Evolutionary conservation across 2,797 vertebrate genomes (phyloP).

Genomic region (Typhlichthys eigenmanni): DNA sequence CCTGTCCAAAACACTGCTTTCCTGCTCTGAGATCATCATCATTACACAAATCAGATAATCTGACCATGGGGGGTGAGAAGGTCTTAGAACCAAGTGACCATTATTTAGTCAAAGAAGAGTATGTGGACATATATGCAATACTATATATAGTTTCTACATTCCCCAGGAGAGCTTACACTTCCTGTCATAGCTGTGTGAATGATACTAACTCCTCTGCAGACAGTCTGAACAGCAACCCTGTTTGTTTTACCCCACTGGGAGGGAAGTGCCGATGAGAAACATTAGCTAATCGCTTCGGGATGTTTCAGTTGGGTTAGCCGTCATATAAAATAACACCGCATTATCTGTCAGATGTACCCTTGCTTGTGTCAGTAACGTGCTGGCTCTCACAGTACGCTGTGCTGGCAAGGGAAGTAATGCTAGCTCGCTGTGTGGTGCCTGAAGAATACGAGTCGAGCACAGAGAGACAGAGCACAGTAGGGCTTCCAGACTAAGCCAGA

Average conservation of each 20-base stretch:
- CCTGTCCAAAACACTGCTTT: neutral
- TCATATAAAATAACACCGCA: neutral
- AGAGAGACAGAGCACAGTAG: conserved; percentile 41
- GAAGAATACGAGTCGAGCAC: conserved; percentile 46
- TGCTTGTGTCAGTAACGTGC: neutral
- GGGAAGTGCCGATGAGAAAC: neutral
- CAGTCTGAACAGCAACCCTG: neutral
- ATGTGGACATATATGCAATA: conserved; percentile 28
- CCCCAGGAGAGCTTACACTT: conserved; percentile 23
- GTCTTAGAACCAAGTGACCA: conserved; percentile 20
- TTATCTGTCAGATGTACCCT: neutral
- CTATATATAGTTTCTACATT: conserved; percentile 31
- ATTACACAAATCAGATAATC: conserved; percentile 14
- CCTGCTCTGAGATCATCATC: neutral
- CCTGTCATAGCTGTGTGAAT: conserved; percentile 16
- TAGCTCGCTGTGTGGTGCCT: conserved; percentile 20
- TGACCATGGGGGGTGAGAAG: neutral
- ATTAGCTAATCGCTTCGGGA: conserved; percentile 1
- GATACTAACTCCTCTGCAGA: neutral
- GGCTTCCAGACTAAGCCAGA: conserved; percentile 42
- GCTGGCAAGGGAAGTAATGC: conserved; percentile 29
- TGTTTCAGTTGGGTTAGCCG: neutral
- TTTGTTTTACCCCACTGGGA: neutral
- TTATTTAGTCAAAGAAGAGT: conserved; percentile 6
- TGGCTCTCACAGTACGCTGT: conserved; percentile 14